Base-by-base conservation (phyloP, 1,140 invertebrate species). In the Heliconius congener region DNA sequence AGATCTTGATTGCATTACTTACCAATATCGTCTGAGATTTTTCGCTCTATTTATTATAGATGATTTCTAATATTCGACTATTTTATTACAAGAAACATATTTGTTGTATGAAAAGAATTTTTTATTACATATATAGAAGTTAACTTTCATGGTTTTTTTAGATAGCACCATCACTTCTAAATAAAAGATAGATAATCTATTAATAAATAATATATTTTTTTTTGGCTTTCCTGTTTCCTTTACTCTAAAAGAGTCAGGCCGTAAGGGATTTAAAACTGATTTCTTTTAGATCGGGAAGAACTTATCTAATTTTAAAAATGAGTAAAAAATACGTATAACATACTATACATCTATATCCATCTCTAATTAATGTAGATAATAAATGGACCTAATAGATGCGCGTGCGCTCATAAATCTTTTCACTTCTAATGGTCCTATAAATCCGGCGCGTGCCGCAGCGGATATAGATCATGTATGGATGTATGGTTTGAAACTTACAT, bases 401-500 rank as follows among this genome's bases (percentile, higher is more conserved):
- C 60, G 74, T 60, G 42, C 23, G 74, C 60, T 23, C 77, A 60
- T 73, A 57, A 72, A 60, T 73, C 71, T 46, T n/a, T 70, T 55
- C 18, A 30, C 60, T 66, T 52, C 71, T 73, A 73, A 60, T 18
- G 34, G 6, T 52, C 11, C 42, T 55, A 72, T 52, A 71, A 55
- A 42, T n/a, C n/a, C 75, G 75, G 42, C 75, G 57, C 60, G 75
- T 74, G 79, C 75, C 55, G 46, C 55, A 30, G 72, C 79, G 75
- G 75, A 77, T 77, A 81, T 74, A 71, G 42, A 74, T 79, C 46
- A 23, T 19, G 60, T 60, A 73, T n/a, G 39, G 42, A 9, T 27
- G 39, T n/a, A 46, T 55, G 9, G 46, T 55, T 71, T 75, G 71
- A 74, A 57, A 74, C 71, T 71, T n/a, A 37, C 16, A 74, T 79